Percentiles rank a stretch among this genome's conserved stretches.
Conservation (phyloP, 2,888 invertebrate species). For the Caenorhabditis drosophilae region DNA sequence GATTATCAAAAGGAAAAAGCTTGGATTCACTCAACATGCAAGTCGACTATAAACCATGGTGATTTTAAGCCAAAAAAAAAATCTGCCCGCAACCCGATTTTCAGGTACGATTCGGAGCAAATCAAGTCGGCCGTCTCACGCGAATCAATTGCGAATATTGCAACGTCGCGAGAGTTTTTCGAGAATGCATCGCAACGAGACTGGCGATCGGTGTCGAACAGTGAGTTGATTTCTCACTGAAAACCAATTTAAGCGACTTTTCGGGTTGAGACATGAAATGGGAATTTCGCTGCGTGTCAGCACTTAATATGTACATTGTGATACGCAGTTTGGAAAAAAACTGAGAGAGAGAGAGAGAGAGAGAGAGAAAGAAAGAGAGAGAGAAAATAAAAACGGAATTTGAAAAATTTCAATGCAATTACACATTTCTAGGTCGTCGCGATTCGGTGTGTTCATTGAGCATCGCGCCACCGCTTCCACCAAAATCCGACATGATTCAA, state of each 20-base stretch:
- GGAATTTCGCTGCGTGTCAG: no score
- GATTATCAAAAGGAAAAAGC: slow-evolving; percentile 46
- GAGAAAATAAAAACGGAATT: no score
- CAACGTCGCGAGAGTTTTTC: slow-evolving; percentile 37
- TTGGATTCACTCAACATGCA: slow-evolving; percentile 44
- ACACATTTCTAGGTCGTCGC: slow-evolving; percentile 18
- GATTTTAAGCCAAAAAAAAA: neutral
- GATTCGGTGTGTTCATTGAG: slow-evolving; percentile 27
- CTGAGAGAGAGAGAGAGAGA: no score
- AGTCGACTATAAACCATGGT: slow-evolving; percentile 41
- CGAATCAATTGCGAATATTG: slow-evolving; percentile 45
- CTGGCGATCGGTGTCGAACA: slow-evolving; percentile 20
- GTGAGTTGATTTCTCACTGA: no score
- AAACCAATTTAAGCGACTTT: neutral
- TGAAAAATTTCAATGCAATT: no score
- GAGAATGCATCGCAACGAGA: slow-evolving; percentile 23
- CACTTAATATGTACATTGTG: no score
- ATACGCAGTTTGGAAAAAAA: no score
- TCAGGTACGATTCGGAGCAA: slow-evolving; percentile 36
- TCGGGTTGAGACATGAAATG: no score
- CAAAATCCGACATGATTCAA: slow-evolving; percentile 42
- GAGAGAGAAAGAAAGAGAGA: no score
- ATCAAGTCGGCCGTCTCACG: slow-evolving; percentile 36
- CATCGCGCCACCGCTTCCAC: slow-evolving; percentile 40
- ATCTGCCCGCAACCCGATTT: neutral